Base-by-base conservation (phyloP, 2,888 invertebrate species). In the Ophion ellenae region DNA sequence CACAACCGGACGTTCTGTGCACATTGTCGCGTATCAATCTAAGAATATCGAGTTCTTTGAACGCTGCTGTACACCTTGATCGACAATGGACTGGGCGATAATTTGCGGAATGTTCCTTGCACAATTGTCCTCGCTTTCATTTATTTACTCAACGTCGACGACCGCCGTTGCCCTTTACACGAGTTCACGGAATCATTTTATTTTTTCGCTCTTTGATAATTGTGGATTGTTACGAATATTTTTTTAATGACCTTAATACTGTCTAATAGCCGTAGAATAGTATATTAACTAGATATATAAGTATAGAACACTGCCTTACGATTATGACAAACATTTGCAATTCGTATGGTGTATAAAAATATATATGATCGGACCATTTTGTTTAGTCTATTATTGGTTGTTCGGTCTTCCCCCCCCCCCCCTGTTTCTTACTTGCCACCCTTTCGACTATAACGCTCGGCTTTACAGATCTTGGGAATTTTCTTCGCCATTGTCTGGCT, bases 381-480 rank as follows among this genome's bases (percentile, higher is more conserved):
- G 61, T 20, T 9, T 10, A 63, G 4, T 45, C 28, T 45, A 0
- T 14, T 28, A 47, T 47, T 9, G 14, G 9, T 69, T 2, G 11
- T 47, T 20, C 47, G 11, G 3, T 47, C 0, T 47, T 24, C 14
- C n/a, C 28, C n/a, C 17, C 24, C 20, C 14, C 53, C 63, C 17
- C 24, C 17, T 17, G 6, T 53, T 64, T 64, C n/a, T 79, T 28
- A 75, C n/a, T 70, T 77, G 6, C 77, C 73, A 36, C 59, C 40
- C 53, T 70, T 86, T 6, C 76, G 66, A 67, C 78, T 85, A 14
- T 57, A 67, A 47, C 77, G 81, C 32, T 24, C 24, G 4, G 53
- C 28, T 83, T 80, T 80, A 63, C 71, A 83, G 66, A 79, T 81
- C 53, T 84, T 74, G 75, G 86, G 87, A 71, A 88, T 86, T 80